phyloP scores from a whole-genome alignment of 2,113 vertebrate species.

The Alethe castanea region DNA sequence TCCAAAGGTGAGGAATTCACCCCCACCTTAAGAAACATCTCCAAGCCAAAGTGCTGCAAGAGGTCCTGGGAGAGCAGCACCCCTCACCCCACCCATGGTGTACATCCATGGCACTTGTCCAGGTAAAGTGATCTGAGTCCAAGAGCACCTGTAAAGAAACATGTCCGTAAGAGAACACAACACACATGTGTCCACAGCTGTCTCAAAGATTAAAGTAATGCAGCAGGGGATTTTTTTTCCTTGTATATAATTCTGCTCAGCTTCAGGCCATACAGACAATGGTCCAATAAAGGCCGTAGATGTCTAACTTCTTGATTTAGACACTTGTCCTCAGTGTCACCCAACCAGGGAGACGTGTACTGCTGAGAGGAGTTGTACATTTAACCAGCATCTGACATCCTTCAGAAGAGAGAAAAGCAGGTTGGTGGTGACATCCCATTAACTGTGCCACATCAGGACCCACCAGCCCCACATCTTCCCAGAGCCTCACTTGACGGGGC shows the following conservation, averaged over 20 bases:
- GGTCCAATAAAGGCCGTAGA: neutral
- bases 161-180: neutral
- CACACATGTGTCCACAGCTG: neutral
- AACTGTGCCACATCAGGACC: neutral
- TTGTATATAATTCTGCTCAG: neutral
- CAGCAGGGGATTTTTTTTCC: neutral
- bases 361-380: neutral
- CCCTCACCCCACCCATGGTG: neutral
- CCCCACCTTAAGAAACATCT: neutral
- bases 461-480: neutral
- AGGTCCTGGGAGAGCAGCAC: neutral
- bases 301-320: neutral
- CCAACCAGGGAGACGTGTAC: accelerated
- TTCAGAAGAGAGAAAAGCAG: neutral
- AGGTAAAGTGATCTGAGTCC: neutral
- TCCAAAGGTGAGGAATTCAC: neutral
- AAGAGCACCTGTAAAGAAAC: neutral
- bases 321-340: neutral
- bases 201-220: neutral
- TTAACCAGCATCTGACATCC: neutral
- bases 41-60: neutral
- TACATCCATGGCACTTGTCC: neutral
- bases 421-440: neutral
- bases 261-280: neutral
- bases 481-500: neutral